Base-by-base conservation (phyloP, 2,797 vertebrate species). In the Sphaeramia orbicularis region DNA sequence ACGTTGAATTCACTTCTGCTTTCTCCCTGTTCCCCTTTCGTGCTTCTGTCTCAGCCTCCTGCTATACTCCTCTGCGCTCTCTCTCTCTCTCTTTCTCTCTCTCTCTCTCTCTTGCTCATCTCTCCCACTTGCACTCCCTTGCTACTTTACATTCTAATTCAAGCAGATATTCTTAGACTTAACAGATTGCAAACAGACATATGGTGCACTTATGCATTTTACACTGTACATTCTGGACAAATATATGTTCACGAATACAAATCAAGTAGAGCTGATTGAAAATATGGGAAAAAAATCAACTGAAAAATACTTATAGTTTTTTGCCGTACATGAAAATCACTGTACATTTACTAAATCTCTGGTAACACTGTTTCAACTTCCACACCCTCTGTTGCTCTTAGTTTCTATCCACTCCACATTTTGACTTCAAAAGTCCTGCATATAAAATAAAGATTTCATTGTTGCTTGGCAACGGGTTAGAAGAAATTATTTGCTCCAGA, bases 401-500 rank as follows among this genome's bases (percentile, higher is more conserved):
- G 58, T 52, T 37, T 79, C 47, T 32, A 74, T 58, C 65, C 66
- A 45, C 59, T 70, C 36, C n/a, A 59, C 37, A 40, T 62, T 88
- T 76, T 79, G 51, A 50, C 65, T 78, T 71, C 64, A 77, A 71
- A 75, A 64, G 65, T 42, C 43, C 32, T 61, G 47, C 63, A 71
- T 64, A 86, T 65, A 50, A 78, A 80, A 84, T 84, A 63, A 84
- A 84, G 83, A 86, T 83, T 65, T 63, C 54, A 78, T 82, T 80
- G 91, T 92, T 93, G 92, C 93, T 77, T 89, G 78, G 91, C 90
- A 94, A 93, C 91, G 42, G 65, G 76, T 64, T 55, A 21, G 67
- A 72, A 84, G 60, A 82, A 80, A 76, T 70, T 4, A 83, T 77
- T 78, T 77, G 44, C 76, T 86, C 55, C 65, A 53, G 62, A 57